Percentiles rank a stretch among this genome's conserved stretches.
Evolutionary conservation across 2,888 invertebrate genomes (phyloP).

Genomic region (Antitype chi): DNA sequence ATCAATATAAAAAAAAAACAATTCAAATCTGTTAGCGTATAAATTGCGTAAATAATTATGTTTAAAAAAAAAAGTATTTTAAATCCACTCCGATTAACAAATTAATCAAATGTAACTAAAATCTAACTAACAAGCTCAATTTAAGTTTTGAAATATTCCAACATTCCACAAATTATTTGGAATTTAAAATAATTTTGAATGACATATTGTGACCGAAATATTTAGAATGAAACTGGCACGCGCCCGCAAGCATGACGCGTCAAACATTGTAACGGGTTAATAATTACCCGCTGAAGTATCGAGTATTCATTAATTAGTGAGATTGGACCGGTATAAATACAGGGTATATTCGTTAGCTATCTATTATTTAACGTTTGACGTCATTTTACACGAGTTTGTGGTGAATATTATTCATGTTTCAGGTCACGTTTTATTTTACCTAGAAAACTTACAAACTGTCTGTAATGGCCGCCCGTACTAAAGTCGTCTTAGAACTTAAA

Average conservation of each 20-base stretch:
- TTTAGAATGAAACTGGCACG: background rate
- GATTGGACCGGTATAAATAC: slow-evolving; percentile 9
- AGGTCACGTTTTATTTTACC: background rate
- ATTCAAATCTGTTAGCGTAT: too few species aligned
- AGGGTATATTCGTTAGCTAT: slow-evolving; percentile 24
- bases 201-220: background rate
- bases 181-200: background rate
- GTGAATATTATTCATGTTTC: background rate
- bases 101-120: background rate
- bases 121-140: background rate
- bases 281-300: slow-evolving; percentile 5
- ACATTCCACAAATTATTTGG: background rate
- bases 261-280: slow-evolving; percentile 12
- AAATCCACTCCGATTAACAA: background rate
- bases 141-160: background rate
- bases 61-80: too few species aligned
- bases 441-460: background rate
- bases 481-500: background rate
- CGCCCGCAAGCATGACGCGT: background rate
- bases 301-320: slow-evolving; percentile 30
- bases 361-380: slow-evolving; percentile 35
- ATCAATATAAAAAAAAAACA: too few species aligned
- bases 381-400: slow-evolving; percentile 15
- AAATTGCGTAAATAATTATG: too few species aligned
- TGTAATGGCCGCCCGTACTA: background rate